Evolutionary conservation across 2,888 invertebrate species (phyloP).

Genomic region (Drosophila macrospina): DNA sequence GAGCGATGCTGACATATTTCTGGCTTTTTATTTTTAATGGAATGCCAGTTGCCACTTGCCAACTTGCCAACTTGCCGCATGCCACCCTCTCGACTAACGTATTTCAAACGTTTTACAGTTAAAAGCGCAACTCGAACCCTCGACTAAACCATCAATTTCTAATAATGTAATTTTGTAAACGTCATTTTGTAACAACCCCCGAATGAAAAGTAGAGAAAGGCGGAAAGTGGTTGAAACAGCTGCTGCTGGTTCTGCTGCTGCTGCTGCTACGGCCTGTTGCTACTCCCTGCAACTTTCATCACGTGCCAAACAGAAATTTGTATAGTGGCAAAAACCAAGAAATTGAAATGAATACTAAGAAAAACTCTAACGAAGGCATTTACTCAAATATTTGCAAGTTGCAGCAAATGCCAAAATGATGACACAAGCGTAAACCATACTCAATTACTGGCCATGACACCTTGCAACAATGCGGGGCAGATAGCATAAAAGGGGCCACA

Average conservation of each 20-base stretch:
- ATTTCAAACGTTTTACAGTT: slow-evolving; percentile 42
- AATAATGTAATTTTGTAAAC: slow-evolving; percentile 82
- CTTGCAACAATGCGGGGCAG: slow-evolving; percentile 63
- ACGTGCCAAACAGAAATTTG: slow-evolving; percentile 70
- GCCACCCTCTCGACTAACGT: slow-evolving; percentile 19
- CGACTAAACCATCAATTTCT: slow-evolving; percentile 75
- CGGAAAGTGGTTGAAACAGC: slow-evolving; percentile 54
- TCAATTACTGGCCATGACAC: slow-evolving; percentile 78
- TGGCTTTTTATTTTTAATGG: slow-evolving; percentile 48
- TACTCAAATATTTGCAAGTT: slow-evolving; percentile 76
- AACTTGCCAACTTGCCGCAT: slow-evolving; percentile 18
- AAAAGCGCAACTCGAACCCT: slow-evolving; percentile 44
- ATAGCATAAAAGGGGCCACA: background rate
- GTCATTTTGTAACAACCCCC: slow-evolving; percentile 68
- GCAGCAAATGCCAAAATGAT: slow-evolving; percentile 71
- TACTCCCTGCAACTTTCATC: slow-evolving; percentile 60
- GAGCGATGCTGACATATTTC: slow-evolving; percentile 59
- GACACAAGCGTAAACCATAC: slow-evolving; percentile 68
- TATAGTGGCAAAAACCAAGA: slow-evolving; percentile 44
- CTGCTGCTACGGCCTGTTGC: background rate
- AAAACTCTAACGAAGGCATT: slow-evolving; percentile 68
- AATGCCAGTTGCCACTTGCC: slow-evolving; percentile 38
- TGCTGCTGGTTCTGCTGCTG: slow-evolving; percentile 28
- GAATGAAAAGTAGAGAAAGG: slow-evolving; percentile 11
- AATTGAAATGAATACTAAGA: slow-evolving; percentile 4